These are phyloP conservation scores for Lophotis ruficrista DNA, from an alignment of 2,113 vertebrate genomes.

Conservation along the genomic window DNA sequence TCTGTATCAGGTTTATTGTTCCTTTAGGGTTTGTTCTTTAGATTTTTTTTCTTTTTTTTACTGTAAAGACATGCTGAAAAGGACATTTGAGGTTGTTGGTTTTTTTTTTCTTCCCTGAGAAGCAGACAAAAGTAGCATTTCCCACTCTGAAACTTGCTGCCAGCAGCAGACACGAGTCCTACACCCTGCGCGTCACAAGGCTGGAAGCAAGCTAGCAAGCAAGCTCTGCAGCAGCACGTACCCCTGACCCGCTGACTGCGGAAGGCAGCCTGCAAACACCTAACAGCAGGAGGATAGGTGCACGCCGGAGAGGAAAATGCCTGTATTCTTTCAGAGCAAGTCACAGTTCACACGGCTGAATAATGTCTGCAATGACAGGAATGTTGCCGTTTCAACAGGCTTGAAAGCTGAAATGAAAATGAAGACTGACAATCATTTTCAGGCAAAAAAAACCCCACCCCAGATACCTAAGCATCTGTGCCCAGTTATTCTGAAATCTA, in stretches of 20 bases:
- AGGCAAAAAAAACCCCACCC: neutral
- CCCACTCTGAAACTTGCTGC: neutral
- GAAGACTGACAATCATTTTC: conserved; percentile 46
- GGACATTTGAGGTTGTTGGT: neutral
- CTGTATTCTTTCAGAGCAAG: conserved; percentile 22
- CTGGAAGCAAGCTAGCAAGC: neutral
- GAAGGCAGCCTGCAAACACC: neutral
- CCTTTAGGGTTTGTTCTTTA: neutral
- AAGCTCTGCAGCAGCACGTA: neutral
- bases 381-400: conserved; percentile 22
- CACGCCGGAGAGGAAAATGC: neutral
- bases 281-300: neutral
- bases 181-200: neutral
- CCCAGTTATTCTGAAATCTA: neutral
- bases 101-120: neutral
- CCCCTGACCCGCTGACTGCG: neutral
- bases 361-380: conserved; percentile 12
- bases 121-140: neutral
- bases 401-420: conserved; percentile 44
- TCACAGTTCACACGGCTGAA: neutral
- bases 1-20: neutral
- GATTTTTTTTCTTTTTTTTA: neutral
- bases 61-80: neutral
- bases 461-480: neutral
- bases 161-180: neutral